Percentiles rank a stretch among this genome's conserved stretches.
Evolutionary conservation across 2,113 vertebrate genomes (phyloP).

Genomic region (Planiliza haematocheilus): DNA sequence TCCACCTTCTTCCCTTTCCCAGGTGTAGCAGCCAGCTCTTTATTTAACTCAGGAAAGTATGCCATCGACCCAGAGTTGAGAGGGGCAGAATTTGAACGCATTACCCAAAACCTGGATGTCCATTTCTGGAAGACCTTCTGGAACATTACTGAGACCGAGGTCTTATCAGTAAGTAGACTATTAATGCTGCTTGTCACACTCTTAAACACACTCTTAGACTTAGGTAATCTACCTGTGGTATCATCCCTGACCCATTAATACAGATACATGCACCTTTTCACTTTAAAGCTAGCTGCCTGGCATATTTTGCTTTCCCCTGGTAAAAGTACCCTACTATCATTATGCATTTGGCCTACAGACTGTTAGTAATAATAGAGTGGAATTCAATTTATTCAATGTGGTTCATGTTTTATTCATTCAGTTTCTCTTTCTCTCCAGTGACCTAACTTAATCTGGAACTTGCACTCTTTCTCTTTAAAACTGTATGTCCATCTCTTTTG

Average conservation of each 20-base stretch:
- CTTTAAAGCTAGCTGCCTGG: conserved; percentile 29
- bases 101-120: conserved; percentile 92
- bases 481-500: not conserved
- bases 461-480: conserved; percentile 2
- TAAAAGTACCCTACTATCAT: conserved; percentile 48
- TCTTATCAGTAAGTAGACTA: conserved; percentile 84
- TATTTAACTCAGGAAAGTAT: conserved; percentile 91
- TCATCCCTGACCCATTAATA: not conserved
- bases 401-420: conserved; percentile 68
- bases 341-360: conserved; percentile 56
- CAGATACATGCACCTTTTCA: conserved; percentile 26
- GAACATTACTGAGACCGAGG: conserved; percentile 92
- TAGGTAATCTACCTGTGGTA: conserved; percentile 19
- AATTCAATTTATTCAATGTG: conserved; percentile 65
- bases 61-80: conserved; percentile 92
- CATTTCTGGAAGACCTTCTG: conserved; percentile 95
- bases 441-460: conserved; percentile 51
- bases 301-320: conserved; percentile 43
- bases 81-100: conserved; percentile 89
- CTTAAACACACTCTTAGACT: not conserved
- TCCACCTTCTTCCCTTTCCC: not conserved
- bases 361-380: conserved; percentile 61
- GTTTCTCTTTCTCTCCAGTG: conserved; percentile 52
- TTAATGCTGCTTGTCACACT: not conserved
- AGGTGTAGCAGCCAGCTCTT: conserved; percentile 91